Conservation (phyloP, 2,797 vertebrate species). For the Arrhamphus sclerolepis region DNA sequence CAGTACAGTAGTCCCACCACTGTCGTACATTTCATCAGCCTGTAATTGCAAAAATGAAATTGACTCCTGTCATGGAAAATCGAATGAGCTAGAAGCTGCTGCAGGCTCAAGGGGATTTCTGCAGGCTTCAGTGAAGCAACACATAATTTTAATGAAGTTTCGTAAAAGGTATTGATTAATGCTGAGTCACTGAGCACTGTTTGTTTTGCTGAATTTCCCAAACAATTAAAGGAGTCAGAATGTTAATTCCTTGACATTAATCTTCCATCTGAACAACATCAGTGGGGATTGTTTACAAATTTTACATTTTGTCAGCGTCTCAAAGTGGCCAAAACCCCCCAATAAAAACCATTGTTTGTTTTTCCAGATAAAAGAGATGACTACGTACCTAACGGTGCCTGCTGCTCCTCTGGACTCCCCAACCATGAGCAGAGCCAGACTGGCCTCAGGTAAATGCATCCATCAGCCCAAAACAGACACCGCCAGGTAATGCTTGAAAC, state of each 20-base stretch:
- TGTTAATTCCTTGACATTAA: constrained; percentile 1
- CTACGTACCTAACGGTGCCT: constrained; percentile 92
- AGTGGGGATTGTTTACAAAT: not conserved
- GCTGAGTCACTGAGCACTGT: constrained; percentile 3
- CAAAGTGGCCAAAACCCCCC: no score
- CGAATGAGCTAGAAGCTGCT: constrained; percentile 21
- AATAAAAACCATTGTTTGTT: constrained; percentile 1
- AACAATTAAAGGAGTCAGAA: not conserved
- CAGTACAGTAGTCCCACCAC: constrained; percentile 9
- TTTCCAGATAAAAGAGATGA: constrained; percentile 81
- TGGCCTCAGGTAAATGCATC: constrained; percentile 87
- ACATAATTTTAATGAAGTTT: constrained; percentile 25
- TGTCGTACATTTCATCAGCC: constrained; percentile 40
- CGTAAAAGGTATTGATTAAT: constrained; percentile 18
- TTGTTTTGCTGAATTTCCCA: not conserved
- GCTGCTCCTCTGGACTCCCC: constrained; percentile 88
- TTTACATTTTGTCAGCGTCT: not conserved
- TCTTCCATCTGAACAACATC: not conserved
- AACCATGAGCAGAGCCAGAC: constrained; percentile 88
- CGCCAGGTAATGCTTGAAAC: not conserved
- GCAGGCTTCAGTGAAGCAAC: constrained; percentile 14
- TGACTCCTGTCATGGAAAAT: constrained; percentile 39
- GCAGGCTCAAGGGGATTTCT: constrained; percentile 23
- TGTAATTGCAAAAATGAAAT: constrained; percentile 47
- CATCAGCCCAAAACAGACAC: constrained; percentile 17